Base-by-base conservation (phyloP, 2,888 invertebrate species). In the Diplolepis rosae region DNA sequence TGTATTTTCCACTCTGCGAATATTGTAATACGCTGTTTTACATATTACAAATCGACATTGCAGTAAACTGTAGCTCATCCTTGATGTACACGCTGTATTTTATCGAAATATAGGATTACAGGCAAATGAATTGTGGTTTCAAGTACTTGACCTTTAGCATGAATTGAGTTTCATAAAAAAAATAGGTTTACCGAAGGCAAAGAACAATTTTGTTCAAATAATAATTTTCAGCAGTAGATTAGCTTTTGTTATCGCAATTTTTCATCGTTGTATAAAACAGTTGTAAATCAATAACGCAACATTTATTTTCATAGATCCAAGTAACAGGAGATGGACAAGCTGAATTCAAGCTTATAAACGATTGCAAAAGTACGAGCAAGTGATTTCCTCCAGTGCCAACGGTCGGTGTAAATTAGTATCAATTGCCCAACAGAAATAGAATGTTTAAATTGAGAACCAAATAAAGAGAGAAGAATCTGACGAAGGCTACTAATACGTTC, bases 81-180 rank as follows among this genome's bases (percentile, higher is more conserved):
- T 86, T 80, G 83, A 84, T 85, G 85, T 87, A 84, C 83, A 81
- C 83, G 85, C 84, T 87, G 79, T 84, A 84, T 84, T 84, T 85
- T 86, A 84, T 74, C 76, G 78, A 82, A 84, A 83, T 80, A 82
- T 83, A 84, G 77, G 73, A 82, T 83, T 82, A 82, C 80, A 83
- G 78, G 68, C 22, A 56, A 45, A 45, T 18, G 18, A 45, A 5
- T 18, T 45, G 1, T 45, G 6, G 1, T 45, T 15, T 7, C 18
- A 45, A 32, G 32, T 4, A 32, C 7, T n/a, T n/a, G n/a, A n/a
- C n/a, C n/a, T n/a, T n/a, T n/a, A n/a, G n/a, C n/a, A n/a, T n/a
- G n/a, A n/a, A n/a, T n/a, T n/a, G n/a, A n/a, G n/a, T n/a, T n/a
- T n/a, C n/a, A n/a, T n/a, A n/a, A n/a, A n/a, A n/a, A n/a, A n/a